These are phyloP conservation scores for Mizuhopecten yessoensis DNA, from an alignment of 1,140 invertebrate species.

Conservation along the genomic window DNA sequence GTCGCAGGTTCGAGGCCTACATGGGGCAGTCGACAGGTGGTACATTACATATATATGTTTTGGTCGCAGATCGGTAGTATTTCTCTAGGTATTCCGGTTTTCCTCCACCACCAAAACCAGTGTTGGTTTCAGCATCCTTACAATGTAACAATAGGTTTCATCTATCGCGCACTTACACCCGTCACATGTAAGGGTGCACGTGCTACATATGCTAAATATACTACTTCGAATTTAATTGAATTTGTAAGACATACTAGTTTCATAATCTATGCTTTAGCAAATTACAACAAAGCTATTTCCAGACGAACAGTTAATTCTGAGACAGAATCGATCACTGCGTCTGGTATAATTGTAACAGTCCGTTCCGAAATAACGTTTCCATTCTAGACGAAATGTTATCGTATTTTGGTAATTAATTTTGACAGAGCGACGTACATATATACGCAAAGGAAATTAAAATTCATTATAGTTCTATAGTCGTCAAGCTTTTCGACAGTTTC, in stretches of 20 bases:
- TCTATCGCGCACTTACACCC: too few species aligned
- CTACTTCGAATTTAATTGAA: neutral
- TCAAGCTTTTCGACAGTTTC: neutral
- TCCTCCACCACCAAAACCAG: too few species aligned
- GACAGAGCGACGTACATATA: neutral
- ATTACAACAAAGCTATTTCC: neutral
- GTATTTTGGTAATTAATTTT: neutral
- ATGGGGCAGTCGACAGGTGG: too few species aligned
- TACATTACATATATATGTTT: too few species aligned
- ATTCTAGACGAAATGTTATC: neutral
- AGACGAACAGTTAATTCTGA: neutral
- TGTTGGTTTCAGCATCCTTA: too few species aligned
- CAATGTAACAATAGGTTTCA: too few species aligned
- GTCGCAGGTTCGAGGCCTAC: too few species aligned
- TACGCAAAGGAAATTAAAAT: constrained; percentile 15
- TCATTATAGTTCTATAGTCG: neutral
- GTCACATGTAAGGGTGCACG: too few species aligned
- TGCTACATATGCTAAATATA: neutral
- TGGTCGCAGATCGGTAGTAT: too few species aligned
- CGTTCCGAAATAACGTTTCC: neutral
- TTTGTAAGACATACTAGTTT: neutral
- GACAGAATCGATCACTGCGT: neutral
- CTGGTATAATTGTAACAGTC: neutral
- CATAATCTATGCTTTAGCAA: neutral
- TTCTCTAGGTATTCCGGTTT: too few species aligned